Conservation (phyloP, 2,113 vertebrate genomes). For the Sitta europaea region DNA sequence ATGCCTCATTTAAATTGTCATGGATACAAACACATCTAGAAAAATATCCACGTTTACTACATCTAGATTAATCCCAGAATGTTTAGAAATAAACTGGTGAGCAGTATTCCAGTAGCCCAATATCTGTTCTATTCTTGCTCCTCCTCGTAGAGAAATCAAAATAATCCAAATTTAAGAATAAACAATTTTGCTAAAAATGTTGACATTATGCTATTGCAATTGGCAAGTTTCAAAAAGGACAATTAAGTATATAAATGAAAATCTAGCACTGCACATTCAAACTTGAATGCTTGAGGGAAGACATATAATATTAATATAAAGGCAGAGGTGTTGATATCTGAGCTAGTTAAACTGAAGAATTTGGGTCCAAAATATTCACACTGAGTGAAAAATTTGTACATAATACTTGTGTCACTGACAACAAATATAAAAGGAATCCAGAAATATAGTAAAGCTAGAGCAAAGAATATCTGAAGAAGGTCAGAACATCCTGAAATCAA, state of each 20-base stretch:
- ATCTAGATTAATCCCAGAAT: not conserved
- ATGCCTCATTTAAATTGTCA: not conserved
- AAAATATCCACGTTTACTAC: not conserved
- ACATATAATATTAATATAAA: not conserved
- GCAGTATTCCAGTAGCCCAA: not conserved
- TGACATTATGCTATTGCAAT: not conserved
- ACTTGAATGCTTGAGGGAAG: not conserved
- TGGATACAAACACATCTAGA: not conserved
- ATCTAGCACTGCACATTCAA: not conserved
- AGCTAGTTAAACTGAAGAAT: not conserved
- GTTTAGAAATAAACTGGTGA: not conserved
- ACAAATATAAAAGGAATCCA: not conserved
- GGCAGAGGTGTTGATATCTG: not conserved
- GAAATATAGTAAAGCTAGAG: not conserved
- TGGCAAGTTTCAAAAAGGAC: not conserved
- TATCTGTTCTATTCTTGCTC: not conserved
- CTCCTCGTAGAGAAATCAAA: not conserved
- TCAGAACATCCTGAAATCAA: not conserved
- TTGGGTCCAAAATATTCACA: not conserved
- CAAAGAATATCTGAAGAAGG: not conserved
- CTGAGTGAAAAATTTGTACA: not conserved
- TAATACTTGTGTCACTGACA: not conserved
- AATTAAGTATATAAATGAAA: not conserved
- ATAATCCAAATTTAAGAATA: not conserved
- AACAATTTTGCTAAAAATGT: not conserved